Evolutionary conservation across 2,797 vertebrate species (phyloP).

Genomic region (Ptychobarbus kaznakovi): DNA sequence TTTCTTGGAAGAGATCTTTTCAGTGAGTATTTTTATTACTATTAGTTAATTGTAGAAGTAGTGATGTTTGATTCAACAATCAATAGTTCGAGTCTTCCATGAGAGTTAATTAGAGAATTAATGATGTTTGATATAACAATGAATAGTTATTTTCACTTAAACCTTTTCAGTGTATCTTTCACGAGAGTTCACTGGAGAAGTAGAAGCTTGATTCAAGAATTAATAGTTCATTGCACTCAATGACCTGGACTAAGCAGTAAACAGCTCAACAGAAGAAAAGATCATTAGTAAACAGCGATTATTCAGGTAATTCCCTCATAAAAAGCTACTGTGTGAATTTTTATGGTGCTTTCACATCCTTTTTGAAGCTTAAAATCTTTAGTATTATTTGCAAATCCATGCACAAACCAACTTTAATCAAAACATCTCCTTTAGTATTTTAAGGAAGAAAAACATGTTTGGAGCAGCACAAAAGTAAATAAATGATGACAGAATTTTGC

Average conservation of each 20-base stretch:
- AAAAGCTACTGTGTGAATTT: not conserved
- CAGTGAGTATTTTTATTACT: too few relatives aligned
- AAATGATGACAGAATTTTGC: not conserved
- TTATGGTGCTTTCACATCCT: not conserved
- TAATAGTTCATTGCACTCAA: not conserved
- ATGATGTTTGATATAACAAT: not conserved
- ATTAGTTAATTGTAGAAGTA: too few relatives aligned
- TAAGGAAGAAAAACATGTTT: not conserved
- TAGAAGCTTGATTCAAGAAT: not conserved
- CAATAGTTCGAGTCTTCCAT: not conserved
- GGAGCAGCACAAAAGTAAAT: not conserved
- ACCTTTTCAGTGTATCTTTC: not conserved
- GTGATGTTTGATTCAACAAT: too few relatives aligned
- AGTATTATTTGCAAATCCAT: not conserved
- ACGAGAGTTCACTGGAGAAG: not conserved
- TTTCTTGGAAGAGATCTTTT: not conserved
- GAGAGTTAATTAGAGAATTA: not conserved
- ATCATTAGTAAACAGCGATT: not conserved
- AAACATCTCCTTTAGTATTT: not conserved
- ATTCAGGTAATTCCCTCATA: not conserved
- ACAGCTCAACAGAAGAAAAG: not conserved
- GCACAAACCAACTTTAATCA: not conserved
- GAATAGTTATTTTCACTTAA: not conserved
- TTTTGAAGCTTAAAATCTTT: not conserved
- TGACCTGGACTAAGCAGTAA: not conserved